Base-by-base conservation (phyloP, 2,797 vertebrate species). In the Dendrocincla tyrannina region DNA sequence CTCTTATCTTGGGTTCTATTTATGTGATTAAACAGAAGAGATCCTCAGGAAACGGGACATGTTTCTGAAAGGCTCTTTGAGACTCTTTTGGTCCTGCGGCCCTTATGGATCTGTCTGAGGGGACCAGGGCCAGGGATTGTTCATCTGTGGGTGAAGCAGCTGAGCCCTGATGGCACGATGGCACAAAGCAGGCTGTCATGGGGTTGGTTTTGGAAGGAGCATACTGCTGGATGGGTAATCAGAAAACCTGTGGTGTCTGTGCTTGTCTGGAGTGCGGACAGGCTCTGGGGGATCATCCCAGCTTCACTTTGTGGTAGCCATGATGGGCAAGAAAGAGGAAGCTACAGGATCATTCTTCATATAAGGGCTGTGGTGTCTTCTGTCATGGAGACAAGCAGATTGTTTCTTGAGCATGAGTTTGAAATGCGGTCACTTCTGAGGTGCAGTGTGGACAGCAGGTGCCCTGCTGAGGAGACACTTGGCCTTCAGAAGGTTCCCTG, bases 21-120 rank as follows among this genome's bases (percentile, higher is more conserved):
- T 35, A 13, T 3, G 10, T 4, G 7, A 66, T 59, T 83, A 80
- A 85, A 28, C 17, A 91, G 66, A 73, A 88, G 33, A 90, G 30
- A 53, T 93, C 13, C 10, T 27, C 27, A 33, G 88, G 58, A 68
- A 39, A 27, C 1, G 19, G 30, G 5, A 5, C 0, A 0, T 3
- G 2, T 41, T 80, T 91, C 64, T 0, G 0, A 90, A 86, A 59
- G 4, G 49, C n/a, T 80, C 52, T 70, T 16, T 77, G 63, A 56
- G 44, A 23, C 18, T 28, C 8, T 68, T 72, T 37, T 44, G 25
- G 15, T 39, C 15, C 59, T 77, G 15, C 3, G 7, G 14, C 17
- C 18, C 35, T 4, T 0, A 0, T 25, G 22, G 7, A 13, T 64
- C 33, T 75, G 17, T 35, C 53, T 49, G 76, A 33, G 20, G 24